Evolutionary conservation across 2,113 vertebrate genomes (phyloP).

Genomic region (Marmota monax): DNA sequence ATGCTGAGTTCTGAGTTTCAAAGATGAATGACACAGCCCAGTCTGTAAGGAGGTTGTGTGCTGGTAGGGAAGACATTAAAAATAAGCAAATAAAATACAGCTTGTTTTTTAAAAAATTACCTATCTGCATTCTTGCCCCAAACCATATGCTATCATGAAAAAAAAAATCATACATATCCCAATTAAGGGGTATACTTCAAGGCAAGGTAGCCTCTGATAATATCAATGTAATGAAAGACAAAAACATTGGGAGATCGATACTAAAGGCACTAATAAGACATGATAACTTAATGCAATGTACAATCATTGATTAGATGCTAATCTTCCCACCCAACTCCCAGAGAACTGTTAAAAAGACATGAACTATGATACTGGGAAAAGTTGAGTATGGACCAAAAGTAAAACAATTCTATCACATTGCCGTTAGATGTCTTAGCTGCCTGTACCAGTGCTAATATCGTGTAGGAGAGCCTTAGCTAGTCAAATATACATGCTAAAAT

Average conservation of each 20-base stretch:
- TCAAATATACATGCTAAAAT: neutral
- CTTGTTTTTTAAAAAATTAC: neutral
- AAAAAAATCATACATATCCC: neutral
- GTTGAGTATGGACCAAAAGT: neutral
- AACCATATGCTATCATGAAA: neutral
- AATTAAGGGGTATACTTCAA: neutral
- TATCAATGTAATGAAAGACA: conserved; percentile 7
- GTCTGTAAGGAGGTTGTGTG: neutral
- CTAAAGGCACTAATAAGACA: neutral
- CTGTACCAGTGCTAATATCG: neutral
- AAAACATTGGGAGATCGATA: neutral
- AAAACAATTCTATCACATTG: neutral
- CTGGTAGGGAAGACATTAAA: neutral
- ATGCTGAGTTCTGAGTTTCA: neutral
- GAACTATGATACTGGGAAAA: neutral
- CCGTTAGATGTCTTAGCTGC: neutral
- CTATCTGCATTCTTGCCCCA: neutral
- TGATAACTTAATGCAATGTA: neutral
- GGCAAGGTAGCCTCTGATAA: neutral
- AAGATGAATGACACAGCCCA: neutral
- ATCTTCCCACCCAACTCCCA: neutral
- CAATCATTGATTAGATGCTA: neutral
- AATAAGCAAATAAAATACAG: neutral
- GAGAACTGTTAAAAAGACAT: neutral
- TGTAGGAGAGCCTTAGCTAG: neutral